Base-by-base conservation (phyloP, 2,113 vertebrate species). In the Pheucticus melanocephalus region DNA sequence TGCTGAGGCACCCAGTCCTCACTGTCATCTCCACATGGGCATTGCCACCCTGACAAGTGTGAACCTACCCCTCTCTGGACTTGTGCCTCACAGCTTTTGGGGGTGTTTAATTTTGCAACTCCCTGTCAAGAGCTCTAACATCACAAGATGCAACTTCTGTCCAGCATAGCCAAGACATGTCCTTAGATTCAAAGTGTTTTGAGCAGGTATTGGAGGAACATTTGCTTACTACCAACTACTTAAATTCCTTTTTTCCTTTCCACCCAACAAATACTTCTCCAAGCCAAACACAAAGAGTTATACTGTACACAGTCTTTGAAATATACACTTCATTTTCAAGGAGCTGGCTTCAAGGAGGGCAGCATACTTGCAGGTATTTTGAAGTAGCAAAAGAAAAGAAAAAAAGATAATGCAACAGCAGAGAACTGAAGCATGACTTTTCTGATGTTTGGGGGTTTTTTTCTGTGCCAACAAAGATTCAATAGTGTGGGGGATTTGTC, bases 381-480 rank as follows among this genome's bases (percentile, higher is more conserved):
- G 61, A 88, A 82, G 77, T 35, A 76, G 82, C 40, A 56, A 66
- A 90, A 90, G 71, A 90, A 95, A 96, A 88, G 53, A 44, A 71
- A 79, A 79, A 94, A 93, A 90, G 50, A 73, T 90, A 97, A 92
- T 84, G 65, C 65, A 86, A 89, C 2, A 6, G 72, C 35, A 15
- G 42, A 84, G 94, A 96, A 91, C 4, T 91, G 96, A 92, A 96
- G 88, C 94, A 40, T 96, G 78, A 96, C 92, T 87, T 85, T 88
- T 89, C 66, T 87, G 61, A 50, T 88, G 76, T 94, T 95, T 96
- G 71, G 11, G 37, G 7, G 0, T 50, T 75, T 68, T 64, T 91
- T 78, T 42, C 75, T 81, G 51, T 79, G 88, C 81, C 89, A 88
- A 82, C 23, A 94, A 92, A 88, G 28, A 68, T 84, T 96, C 64